These are phyloP conservation scores for Strigamia crassipes DNA, from an alignment of 2,888 invertebrate genomes.

Conservation along the genomic window DNA sequence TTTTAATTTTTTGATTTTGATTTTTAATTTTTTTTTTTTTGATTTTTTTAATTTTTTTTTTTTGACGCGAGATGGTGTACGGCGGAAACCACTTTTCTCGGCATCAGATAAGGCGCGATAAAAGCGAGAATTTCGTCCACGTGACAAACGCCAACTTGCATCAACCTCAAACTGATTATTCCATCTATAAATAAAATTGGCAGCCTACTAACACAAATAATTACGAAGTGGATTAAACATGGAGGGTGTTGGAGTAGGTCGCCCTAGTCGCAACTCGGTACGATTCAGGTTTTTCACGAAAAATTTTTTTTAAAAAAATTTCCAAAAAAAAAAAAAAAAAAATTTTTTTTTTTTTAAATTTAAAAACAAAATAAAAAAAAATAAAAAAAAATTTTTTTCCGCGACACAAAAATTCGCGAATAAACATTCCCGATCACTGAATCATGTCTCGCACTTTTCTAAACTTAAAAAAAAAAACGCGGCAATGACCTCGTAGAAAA, in stretches of 20 bases:
- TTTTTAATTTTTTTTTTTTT: no score
- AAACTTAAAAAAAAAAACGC: not conserved
- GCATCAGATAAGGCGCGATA: no score
- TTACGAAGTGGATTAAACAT: not conserved
- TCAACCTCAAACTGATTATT: not conserved
- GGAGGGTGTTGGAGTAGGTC: conserved; percentile 12
- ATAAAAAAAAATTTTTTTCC: no score
- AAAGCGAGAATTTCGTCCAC: not conserved
- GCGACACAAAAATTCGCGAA: not conserved
- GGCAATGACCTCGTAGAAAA: conserved; percentile 6
- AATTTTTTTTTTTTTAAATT: no score
- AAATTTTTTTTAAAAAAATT: not conserved
- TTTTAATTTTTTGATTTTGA: no score
- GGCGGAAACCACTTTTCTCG: not conserved
- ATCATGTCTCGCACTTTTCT: not conserved
- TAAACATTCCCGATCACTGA: not conserved
- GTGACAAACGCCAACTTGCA: not conserved
- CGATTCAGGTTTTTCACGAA: not conserved
- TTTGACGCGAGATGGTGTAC: no score
- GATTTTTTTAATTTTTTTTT: no score
- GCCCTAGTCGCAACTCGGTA: not conserved
- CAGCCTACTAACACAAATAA: conserved; percentile 23
- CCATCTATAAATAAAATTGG: conserved; percentile 1
- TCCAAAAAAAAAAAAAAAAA: not conserved
- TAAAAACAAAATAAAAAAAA: no score